Evolutionary conservation across 2,888 invertebrate species (phyloP).

Genomic region (Hartigia nigra): DNA sequence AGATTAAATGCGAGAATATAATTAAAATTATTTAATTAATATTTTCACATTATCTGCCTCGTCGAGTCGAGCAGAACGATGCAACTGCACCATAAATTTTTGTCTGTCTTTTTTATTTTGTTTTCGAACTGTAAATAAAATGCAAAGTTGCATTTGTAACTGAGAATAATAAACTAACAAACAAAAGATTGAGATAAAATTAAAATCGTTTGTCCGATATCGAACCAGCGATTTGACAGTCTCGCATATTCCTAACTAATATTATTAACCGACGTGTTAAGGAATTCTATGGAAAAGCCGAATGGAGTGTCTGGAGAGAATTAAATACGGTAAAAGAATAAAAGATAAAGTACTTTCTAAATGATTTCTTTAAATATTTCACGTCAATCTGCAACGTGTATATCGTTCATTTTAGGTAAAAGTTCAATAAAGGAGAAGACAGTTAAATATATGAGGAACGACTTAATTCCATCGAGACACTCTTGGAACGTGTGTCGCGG

Average conservation of each 20-base stretch:
- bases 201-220: background rate
- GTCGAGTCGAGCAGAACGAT: background rate
- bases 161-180: background rate
- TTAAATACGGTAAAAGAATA: background rate
- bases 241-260: background rate
- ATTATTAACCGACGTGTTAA: background rate
- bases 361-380: background rate
- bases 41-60: background rate
- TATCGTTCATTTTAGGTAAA: background rate
- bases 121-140: background rate
- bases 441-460: background rate
- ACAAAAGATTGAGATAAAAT: background rate
- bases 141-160: background rate
- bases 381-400: background rate
- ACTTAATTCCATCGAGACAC: background rate
- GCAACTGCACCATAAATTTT: background rate
- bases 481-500: background rate
- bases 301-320: background rate
- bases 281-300: background rate
- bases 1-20: background rate
- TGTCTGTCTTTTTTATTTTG: background rate
- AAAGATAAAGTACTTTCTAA: background rate
- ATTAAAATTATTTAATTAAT: background rate
- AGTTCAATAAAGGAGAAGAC: background rate
- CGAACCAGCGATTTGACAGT: background rate